Evolutionary conservation across 2,797 vertebrate species (phyloP).

Genomic region (Odontamblyopus lacepedii): DNA sequence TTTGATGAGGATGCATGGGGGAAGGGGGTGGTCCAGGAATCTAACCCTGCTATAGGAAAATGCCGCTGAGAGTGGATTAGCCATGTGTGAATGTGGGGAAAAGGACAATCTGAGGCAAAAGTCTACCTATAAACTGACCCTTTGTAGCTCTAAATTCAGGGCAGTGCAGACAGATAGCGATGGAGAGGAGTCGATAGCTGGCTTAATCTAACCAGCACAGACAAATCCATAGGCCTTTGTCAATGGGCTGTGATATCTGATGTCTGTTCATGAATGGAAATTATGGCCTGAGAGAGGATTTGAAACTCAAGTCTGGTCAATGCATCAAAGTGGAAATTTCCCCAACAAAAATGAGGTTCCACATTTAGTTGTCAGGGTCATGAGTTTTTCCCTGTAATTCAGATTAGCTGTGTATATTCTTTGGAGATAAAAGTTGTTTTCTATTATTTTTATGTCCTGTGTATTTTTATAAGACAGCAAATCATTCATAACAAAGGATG

Average conservation of each 20-base stretch:
- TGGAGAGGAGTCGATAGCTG: slow-evolving; percentile 57
- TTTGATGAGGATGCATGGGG: slow-evolving; percentile 33
- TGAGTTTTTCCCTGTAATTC: neutral
- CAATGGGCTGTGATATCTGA: slow-evolving; percentile 66
- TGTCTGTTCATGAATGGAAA: slow-evolving; percentile 63
- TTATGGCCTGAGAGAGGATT: slow-evolving; percentile 45
- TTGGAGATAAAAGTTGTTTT: no score
- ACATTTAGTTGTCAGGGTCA: slow-evolving; percentile 16
- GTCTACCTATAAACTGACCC: slow-evolving; percentile 68
- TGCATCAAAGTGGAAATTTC: slow-evolving; percentile 26
- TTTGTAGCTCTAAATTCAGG: slow-evolving; percentile 70
- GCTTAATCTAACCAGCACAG: slow-evolving; percentile 68
- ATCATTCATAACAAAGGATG: no score
- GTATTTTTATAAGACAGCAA: neutral
- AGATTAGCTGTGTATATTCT: neutral
- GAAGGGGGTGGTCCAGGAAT: slow-evolving; percentile 54
- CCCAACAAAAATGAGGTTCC: slow-evolving; percentile 17
- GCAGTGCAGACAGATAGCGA: slow-evolving; percentile 69
- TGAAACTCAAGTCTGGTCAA: slow-evolving; percentile 34
- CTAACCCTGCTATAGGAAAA: slow-evolving; percentile 71
- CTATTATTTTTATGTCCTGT: neutral
- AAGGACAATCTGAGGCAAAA: slow-evolving; percentile 58
- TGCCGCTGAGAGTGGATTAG: slow-evolving; percentile 81
- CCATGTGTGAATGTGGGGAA: slow-evolving; percentile 74
- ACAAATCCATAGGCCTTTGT: slow-evolving; percentile 54